These are phyloP conservation scores for Drosophila limbata DNA, from an alignment of 2,888 invertebrate species.

Conservation along the genomic window DNA sequence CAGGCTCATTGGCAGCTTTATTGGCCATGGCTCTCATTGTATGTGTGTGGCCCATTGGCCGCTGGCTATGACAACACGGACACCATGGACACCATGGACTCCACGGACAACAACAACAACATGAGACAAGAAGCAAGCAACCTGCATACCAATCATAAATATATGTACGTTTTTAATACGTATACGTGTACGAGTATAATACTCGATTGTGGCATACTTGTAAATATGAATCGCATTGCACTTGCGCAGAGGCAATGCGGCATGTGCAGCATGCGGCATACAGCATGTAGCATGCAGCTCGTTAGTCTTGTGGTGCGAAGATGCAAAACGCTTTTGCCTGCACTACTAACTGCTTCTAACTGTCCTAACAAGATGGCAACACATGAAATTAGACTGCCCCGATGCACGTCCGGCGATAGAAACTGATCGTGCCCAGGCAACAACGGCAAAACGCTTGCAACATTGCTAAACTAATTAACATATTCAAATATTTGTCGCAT, in stretches of 20 bases:
- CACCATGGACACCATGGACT: constrained; percentile 1
- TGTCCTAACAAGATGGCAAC: constrained; percentile 76
- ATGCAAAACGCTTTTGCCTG: constrained; percentile 65
- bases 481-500: constrained; percentile 81
- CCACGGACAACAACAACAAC: constrained; percentile 1
- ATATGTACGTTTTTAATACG: constrained; percentile 16
- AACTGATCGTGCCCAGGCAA: constrained; percentile 73
- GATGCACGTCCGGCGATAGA: constrained; percentile 77
- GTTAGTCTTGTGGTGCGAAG: constrained; percentile 71
- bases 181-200: background rate
- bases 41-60: constrained; percentile 55
- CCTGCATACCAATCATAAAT: constrained; percentile 69
- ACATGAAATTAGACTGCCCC: constrained; percentile 81
- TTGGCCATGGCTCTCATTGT: constrained; percentile 44
- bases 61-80: constrained; percentile 34
- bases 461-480: constrained; percentile 73
- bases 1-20: constrained; percentile 77
- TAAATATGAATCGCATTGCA: constrained; percentile 76
- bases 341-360: constrained; percentile 50
- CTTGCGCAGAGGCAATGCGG: constrained; percentile 48
- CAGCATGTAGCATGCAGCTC: constrained; percentile 41
- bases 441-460: constrained; percentile 34
- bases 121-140: constrained; percentile 6
- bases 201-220: constrained; percentile 51
- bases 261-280: constrained; percentile 2